Base-by-base conservation (phyloP, 1,140 invertebrate genomes). In the Euborellia annulipes region DNA sequence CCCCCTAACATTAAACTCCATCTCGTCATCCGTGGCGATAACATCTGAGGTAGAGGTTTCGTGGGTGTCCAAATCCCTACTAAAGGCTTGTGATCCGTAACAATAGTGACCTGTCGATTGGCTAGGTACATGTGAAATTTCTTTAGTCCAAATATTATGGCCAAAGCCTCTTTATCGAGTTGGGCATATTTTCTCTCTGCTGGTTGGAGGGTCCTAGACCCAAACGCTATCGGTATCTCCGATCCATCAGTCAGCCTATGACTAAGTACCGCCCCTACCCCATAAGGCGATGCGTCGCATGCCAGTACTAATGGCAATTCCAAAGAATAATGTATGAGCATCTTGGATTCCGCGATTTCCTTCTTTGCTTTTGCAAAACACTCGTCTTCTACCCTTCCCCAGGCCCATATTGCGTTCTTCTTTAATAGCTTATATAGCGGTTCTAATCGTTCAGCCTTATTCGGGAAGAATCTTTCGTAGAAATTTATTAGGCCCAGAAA, bases 91-190 rank as follows among this genome's bases (percentile, higher is more conserved):
- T 71, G 65, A 48, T 73, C 71, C 1, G 65, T 70, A 36, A 55
- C 47, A 11, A 72, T 48, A 4, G 53, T 55, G 57, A 75, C 75
- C 13, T 56, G 38, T 17, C 59, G 48, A 30, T 71, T 70, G 51
- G 57, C 63, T 3, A 78, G 40, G 50, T 67, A 76, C 23, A 68
- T 52, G 27, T 69, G 58, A 54, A 74, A 75, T 53, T 67, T 67
- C 44, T 62, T 60, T 3, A 75, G 58, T 3, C 62, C 65, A 54
- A 59, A 74, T 1, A 72, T 47, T 7, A 75, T 62, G 2, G 63
- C 61, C 13, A 69, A 50, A 9, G 63, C 66, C 58, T 78, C 70
- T 51, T 63, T 69, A 34, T 77, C 67, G 18, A 70, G 63, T 48
- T 67, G 63, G 4, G 61, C 47, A 41, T 73, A 70, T 43, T 64